Evolutionary conservation across 2,797 vertebrate species (phyloP).

Genomic region (Diglossa cyanea): DNA sequence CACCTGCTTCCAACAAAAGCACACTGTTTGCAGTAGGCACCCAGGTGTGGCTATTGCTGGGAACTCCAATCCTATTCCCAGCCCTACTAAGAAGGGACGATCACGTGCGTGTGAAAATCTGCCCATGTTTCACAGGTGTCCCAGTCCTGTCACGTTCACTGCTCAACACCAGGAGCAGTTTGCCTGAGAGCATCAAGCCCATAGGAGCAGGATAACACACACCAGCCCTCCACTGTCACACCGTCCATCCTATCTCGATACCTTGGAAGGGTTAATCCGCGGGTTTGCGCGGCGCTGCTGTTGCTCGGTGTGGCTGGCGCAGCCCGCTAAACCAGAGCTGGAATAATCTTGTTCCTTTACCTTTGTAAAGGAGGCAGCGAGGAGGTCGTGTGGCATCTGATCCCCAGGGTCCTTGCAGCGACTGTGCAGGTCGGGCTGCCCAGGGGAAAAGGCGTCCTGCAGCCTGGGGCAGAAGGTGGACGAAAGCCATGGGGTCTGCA

Average conservation of each 20-base stretch:
- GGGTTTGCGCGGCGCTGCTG: fast-evolving
- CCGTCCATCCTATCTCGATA: fast-evolving
- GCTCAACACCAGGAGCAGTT: neutral
- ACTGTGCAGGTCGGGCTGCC: neutral
- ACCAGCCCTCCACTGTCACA: neutral
- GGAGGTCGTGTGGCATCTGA: neutral
- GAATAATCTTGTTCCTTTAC: neutral
- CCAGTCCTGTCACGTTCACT: neutral
- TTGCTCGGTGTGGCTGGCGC: neutral
- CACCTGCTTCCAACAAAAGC: neutral
- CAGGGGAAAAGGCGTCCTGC: neutral
- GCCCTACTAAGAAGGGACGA: fast-evolving
- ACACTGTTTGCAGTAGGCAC: neutral
- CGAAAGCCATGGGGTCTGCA: neutral
- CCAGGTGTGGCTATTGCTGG: neutral
- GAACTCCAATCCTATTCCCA: neutral
- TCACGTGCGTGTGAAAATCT: fast-evolving
- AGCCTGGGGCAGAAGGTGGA: neutral
- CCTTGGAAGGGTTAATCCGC: neutral
- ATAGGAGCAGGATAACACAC: fast-evolving
- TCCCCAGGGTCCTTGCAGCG: neutral
- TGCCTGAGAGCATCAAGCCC: neutral
- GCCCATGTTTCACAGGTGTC: fast-evolving
- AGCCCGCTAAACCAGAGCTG: neutral
- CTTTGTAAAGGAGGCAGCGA: neutral